A percentile compares a stretch with the other conserved stretches of the same genome.
phyloP scores from a whole-genome alignment of 1,140 invertebrate species.

The Eurosta solidaginis region DNA sequence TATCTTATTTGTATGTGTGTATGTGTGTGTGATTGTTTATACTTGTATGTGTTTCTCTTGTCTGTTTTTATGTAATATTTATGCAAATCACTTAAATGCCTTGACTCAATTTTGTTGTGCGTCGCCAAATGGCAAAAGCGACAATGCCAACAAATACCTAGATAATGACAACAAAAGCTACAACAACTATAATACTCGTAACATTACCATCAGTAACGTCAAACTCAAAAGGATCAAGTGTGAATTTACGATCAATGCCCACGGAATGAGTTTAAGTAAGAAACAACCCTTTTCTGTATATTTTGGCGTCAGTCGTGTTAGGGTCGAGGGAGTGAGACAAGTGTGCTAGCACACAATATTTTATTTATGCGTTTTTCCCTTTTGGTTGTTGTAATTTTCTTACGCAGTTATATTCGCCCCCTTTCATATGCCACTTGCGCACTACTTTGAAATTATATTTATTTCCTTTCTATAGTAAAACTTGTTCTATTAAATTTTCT shows the following conservation, averaged over 20 bases:
- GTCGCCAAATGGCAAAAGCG: background rate
- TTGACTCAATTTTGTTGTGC: slow-evolving; percentile 20
- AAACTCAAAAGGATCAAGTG: slow-evolving; percentile 27
- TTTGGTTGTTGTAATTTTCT: background rate
- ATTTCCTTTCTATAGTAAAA: background rate
- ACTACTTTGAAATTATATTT: background rate
- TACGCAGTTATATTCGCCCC: background rate
- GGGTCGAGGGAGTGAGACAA: background rate
- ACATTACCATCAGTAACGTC: background rate
- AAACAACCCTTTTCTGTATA: background rate
- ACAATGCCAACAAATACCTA: no score
- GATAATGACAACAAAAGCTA: background rate
- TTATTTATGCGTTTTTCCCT: slow-evolving; percentile 19
- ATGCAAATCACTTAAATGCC: slow-evolving; percentile 17
- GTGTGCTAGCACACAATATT: background rate
- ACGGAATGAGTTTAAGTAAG: background rate
- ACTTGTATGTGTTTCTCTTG: background rate
- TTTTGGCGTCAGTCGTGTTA: no score
- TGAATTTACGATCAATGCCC: slow-evolving; percentile 12
- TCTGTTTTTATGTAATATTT: slow-evolving; percentile 8
- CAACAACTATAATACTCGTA: no score
- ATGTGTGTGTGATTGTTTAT: background rate
- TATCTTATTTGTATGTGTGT: background rate
- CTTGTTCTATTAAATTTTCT: slow-evolving; percentile 3
- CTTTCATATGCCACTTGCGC: background rate